Base-by-base conservation (phyloP, 2,888 invertebrate genomes). In the Chironomus riparius region DNA sequence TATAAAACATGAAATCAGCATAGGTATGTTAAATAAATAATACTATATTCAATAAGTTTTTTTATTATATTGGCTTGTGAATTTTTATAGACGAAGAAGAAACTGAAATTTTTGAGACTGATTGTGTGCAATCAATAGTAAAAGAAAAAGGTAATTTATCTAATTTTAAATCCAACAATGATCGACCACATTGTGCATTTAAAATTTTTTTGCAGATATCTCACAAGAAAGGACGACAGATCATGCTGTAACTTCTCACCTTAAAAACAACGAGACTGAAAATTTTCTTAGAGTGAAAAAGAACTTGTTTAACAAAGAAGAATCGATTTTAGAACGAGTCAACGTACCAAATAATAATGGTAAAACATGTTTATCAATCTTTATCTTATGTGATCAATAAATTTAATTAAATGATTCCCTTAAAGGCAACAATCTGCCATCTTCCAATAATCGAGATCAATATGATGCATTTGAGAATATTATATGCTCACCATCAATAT, bases 11-110 rank as follows among this genome's bases (percentile, higher is more conserved):
- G 28, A 68, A n/a, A 68, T 68, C 22, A 22, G 21, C 13, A 24
- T 68, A 68, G 68, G 68, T 24, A 21, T 18, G 24, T 12, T 15
- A 65, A n/a, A n/a, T n/a, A n/a, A n/a, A 22, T 21, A n/a, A 28
- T n/a, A 24, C 5, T 68, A 65, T 5, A 22, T 65, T 1, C 38
- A 38, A 38, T 38, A 38, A 38, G 1, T 38, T 38, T 10, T 4
- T 10, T 4, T 10, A 10, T 38, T 38, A 38, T 13, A 65, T 5
- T n/a, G n/a, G n/a, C n/a, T 6, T 65, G 13, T 65, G 12, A 65
- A 65, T 22, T 22, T 65, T 65, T 65, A 10, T 7, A 69, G 76
- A 56, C 22, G 76, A 69, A 7, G 18, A 38, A 10, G 69, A 76
- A 22, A 18, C 21, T 47, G 69, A 76, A 24, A 56, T 38, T 13